Base-by-base conservation (phyloP, 2,113 vertebrate genomes). In the Ardeotis arabs region DNA sequence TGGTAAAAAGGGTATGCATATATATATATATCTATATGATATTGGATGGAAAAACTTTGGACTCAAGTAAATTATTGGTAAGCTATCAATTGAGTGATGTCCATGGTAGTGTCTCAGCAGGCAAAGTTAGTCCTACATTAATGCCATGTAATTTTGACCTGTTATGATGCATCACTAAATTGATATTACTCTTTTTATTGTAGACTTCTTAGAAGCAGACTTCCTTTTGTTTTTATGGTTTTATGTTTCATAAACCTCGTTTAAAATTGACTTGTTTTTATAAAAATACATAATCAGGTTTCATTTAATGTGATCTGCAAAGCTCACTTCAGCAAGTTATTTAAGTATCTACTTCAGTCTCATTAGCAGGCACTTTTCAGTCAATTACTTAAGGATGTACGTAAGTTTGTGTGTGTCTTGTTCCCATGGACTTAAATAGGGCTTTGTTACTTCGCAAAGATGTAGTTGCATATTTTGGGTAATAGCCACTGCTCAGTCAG, bases 191-290 rank as follows among this genome's bases (percentile, higher is more conserved):
- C 16, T 93, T 82, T 93, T 91, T 86, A 80, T 74, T 82, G 35
- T 93, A 76, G 17, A 77, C 17, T 3, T 70, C 73, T 90, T 94
- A 77, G 73, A 96, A 96, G 45, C 79, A 93, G 35, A 74, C n/a
- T 91, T 95, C 35, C n/a, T 76, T 94, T 97, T 92, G 88, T 79
- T 67, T 86, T 52, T 90, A 41, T 82, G 41, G 24, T 91, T 92
- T 89, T 93, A 21, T 83, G 41, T 67, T 92, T 90, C 23, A 11
- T 78, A 64, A 81, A 62, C 59, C 86, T 83, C 8, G 35, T 56
- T 67, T 80, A 39, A 86, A 35, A 59, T 64, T 77, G 60, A 58
- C 45, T 19, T 82, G 7, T 20, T 96, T 85, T 55, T 79, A 28
- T 52, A 53, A 50, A 37, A 72, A 14, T 68, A 47, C 0, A 3